Evolutionary conservation across 2,888 invertebrate species (phyloP), one percentile per base, ranked within the genome.

Genomic region (Melanotus villosus): DNA sequence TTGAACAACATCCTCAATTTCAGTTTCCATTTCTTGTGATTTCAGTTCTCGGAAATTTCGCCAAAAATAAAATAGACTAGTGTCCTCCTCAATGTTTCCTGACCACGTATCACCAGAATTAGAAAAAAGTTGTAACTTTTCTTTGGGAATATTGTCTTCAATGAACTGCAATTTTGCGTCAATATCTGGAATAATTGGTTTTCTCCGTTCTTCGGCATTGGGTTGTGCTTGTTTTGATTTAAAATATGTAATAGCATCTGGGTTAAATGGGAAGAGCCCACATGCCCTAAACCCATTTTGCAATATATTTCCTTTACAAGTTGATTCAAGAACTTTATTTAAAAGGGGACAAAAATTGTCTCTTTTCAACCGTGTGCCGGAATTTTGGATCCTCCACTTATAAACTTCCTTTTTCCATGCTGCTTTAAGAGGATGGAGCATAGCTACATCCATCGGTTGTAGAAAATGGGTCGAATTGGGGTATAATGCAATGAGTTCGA

Each of bases 301-400:
- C 26, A 26, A 26, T 26, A 7, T 26, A 26, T 7, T 26, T 3
- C 26, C 26, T 26, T 26, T 26, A 9, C 62, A 62, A 4, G 62
- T 47, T 47, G 56, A 36, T n/a, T 72, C 66, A 5, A 79, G 32
- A 32, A 70, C 72, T 14, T 56, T 59, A 52, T 72, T 23, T 21
- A 76, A 65, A 16, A 77, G 54, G n/a, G 68, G 64, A 7, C 73
- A 71, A 64, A 77, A 73, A 52, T 71, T 38, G 57, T 71, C 74
- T 64, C 69, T 71, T 60, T 71, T 75, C 19, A 78, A 43, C 41
- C 70, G 56, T 54, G 62, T 26, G n/a, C n/a, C 30, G 6, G 34
- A 47, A 62, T 47, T 62, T 50, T 47, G 3, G 1, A 62, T 50
- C 19, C 47, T 62, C 30, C 30, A 63, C 9, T 50, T 32, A 36